A percentile compares a stretch with the other conserved stretches of the same genome.
Conservation (phyloP, 2,888 invertebrate species). For the Hypsopygia costalis region DNA sequence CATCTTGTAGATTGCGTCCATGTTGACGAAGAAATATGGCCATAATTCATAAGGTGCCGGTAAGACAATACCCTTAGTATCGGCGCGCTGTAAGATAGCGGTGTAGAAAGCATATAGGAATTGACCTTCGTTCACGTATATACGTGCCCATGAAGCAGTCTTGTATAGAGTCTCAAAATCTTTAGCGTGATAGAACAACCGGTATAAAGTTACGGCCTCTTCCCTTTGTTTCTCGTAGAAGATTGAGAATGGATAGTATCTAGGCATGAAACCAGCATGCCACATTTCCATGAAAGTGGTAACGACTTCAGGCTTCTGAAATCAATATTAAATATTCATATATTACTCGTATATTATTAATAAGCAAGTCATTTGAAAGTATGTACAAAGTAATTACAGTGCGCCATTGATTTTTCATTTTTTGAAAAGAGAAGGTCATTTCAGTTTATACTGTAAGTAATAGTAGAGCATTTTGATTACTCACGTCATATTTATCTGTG, state of each 20-base stretch:
- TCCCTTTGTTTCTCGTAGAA: constrained; percentile 63
- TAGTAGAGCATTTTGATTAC: no score
- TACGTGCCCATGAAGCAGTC: constrained; percentile 78
- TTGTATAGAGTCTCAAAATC: constrained; percentile 82
- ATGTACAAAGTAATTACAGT: no score
- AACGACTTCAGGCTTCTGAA: constrained; percentile 63
- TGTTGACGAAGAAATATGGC: constrained; percentile 83
- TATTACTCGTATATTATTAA: no score
- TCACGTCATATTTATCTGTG: constrained; percentile 56
- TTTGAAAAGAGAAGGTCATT: no score
- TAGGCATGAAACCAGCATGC: constrained; percentile 68
- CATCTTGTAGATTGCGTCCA: constrained; percentile 71
- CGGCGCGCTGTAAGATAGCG: constrained; percentile 80
- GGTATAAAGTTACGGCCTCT: constrained; percentile 76
- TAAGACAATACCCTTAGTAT: constrained; percentile 77
- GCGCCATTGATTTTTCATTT: no score
- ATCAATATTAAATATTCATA: constrained; percentile 1
- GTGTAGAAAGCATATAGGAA: constrained; percentile 82
- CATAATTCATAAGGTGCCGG: constrained; percentile 86
- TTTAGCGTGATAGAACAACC: constrained; percentile 80
- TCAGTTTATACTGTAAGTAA: no score
- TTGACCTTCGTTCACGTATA: constrained; percentile 81
- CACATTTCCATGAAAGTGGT: constrained; percentile 59
- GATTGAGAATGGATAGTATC: constrained; percentile 72
- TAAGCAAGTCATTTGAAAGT: no score